Percentiles rank a stretch among this genome's conserved stretches.
These are phyloP conservation scores for Strigops habroptila DNA, from an alignment of 2,113 vertebrate species.

Conservation along the genomic window DNA sequence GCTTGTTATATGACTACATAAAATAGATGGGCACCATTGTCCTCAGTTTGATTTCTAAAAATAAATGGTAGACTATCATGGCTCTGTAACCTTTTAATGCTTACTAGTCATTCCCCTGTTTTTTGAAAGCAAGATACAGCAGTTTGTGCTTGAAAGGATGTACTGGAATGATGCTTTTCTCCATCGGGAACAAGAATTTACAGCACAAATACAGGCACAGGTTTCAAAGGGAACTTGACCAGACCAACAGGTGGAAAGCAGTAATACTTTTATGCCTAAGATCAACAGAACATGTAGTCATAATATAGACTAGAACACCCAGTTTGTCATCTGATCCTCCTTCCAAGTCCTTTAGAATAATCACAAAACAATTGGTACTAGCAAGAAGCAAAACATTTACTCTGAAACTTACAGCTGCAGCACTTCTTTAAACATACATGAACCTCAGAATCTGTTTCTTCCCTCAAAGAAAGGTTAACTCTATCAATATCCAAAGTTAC, in stretches of 20 bases:
- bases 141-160: not conserved
- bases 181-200: not conserved
- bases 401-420: not conserved
- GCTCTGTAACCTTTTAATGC: not conserved
- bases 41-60: not conserved
- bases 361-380: not conserved
- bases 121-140: not conserved
- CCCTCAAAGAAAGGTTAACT: not conserved
- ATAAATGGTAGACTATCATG: not conserved
- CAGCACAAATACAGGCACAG: not conserved
- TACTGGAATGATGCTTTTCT: not conserved
- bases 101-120: not conserved
- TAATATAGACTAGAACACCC: not conserved
- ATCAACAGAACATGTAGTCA: not conserved
- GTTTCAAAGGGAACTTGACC: not conserved
- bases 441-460: not conserved
- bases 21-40: not conserved
- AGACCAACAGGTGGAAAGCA: not conserved
- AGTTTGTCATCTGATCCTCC: not conserved
- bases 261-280: not conserved
- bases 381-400: not conserved
- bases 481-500: not conserved
- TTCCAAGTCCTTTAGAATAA: not conserved
- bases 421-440: not conserved
- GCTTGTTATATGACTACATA: not conserved